Percentiles rank a stretch among this genome's conserved stretches.
phyloP scores from a whole-genome alignment of 2,888 invertebrate species.

The Brachyptera risi region DNA sequence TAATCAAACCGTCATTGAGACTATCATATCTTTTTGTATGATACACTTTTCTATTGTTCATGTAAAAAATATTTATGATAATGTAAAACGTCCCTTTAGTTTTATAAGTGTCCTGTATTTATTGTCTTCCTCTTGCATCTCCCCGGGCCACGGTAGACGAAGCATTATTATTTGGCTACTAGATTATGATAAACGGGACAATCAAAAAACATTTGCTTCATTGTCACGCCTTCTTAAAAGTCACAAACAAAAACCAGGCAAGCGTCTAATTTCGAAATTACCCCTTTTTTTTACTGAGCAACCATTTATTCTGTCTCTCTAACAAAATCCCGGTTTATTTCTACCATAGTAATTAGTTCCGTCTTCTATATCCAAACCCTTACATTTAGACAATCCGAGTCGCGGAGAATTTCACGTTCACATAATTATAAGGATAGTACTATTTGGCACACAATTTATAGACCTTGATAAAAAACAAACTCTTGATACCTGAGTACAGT shows the following conservation, averaged over 20 bases:
- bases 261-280: slow-evolving; percentile 17
- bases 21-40: background rate
- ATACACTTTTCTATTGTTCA: slow-evolving; percentile 8
- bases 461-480: background rate
- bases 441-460: slow-evolving; percentile 15
- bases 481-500: background rate
- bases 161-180: slow-evolving; percentile 2
- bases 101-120: too few relatives aligned
- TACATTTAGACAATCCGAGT: background rate
- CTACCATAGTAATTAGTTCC: slow-evolving; percentile 9
- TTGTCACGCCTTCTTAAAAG: slow-evolving; percentile 12
- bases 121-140: too few relatives aligned
- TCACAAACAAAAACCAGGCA: slow-evolving; percentile 9
- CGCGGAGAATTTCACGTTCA: slow-evolving; percentile 5
- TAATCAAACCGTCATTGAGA: slow-evolving; percentile 31
- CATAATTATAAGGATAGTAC: slow-evolving; percentile 16
- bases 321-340: slow-evolving; percentile 11
- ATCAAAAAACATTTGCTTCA: slow-evolving; percentile 9
- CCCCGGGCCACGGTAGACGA: background rate
- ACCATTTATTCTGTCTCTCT: slow-evolving; percentile 12
- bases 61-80: slow-evolving; percentile 6
- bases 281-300: slow-evolving; percentile 7
- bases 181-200: slow-evolving; percentile 18
- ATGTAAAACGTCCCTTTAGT: slow-evolving; percentile 12
- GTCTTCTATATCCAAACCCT: slow-evolving; percentile 1